A percentile compares a stretch with the other conserved stretches of the same genome.
These are phyloP conservation scores for Rutpela maculata DNA, from an alignment of 2,888 invertebrate genomes.

Conservation along the genomic window DNA sequence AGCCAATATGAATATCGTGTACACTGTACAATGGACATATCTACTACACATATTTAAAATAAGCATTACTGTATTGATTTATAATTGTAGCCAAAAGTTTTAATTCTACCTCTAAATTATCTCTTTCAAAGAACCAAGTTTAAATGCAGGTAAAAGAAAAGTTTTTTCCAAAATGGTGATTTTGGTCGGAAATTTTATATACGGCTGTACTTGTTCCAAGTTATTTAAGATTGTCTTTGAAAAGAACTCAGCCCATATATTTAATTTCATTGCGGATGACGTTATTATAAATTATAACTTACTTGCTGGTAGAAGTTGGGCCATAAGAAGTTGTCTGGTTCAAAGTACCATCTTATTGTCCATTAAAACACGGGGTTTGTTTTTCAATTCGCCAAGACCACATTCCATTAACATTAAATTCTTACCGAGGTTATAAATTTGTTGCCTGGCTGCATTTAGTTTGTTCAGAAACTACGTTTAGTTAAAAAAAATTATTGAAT, in stretches of 20 bases:
- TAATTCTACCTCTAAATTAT: neutral
- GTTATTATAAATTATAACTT: slow-evolving; percentile 72
- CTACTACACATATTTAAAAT: neutral
- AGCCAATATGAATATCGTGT: too few species aligned
- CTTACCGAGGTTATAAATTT: slow-evolving; percentile 71
- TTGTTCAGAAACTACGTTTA: slow-evolving; percentile 54
- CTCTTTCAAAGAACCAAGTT: neutral
- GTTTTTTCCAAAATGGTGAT: slow-evolving; percentile 9
- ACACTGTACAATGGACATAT: too few species aligned
- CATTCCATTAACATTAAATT: slow-evolving; percentile 71
- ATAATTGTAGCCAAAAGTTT: neutral
- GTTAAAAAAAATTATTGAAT: slow-evolving; percentile 54
- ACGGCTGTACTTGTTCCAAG: slow-evolving; percentile 43
- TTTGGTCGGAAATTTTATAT: slow-evolving; percentile 39
- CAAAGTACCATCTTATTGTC: slow-evolving; percentile 72
- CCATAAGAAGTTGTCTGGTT: slow-evolving; percentile 70
- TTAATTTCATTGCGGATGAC: slow-evolving; percentile 70
- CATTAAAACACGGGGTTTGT: slow-evolving; percentile 71
- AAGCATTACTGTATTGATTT: neutral
- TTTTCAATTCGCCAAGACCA: slow-evolving; percentile 69
- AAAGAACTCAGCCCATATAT: slow-evolving; percentile 65
- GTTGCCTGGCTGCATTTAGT: slow-evolving; percentile 60
- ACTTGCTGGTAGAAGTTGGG: slow-evolving; percentile 65
- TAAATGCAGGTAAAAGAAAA: neutral
- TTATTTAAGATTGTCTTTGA: slow-evolving; percentile 58